Evolutionary conservation across 2,113 vertebrate species (phyloP).

Genomic region (Fregetta grallaria): DNA sequence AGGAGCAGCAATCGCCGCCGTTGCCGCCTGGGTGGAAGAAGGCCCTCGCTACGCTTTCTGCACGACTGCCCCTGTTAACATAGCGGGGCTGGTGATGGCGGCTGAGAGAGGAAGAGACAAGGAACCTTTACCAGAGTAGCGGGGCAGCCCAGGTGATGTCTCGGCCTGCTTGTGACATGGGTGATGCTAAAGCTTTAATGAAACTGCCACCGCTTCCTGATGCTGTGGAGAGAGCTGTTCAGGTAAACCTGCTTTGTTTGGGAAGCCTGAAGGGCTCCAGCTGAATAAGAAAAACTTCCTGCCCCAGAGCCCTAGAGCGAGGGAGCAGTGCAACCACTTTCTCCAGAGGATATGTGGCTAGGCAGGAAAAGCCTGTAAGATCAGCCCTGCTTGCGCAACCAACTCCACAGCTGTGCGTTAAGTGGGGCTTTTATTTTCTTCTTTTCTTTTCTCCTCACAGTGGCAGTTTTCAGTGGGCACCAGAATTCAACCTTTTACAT

Average conservation of each 20-base stretch:
- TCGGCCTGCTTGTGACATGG: neutral
- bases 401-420: neutral
- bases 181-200: neutral
- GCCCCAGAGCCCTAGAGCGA: neutral
- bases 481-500: conserved; percentile 95
- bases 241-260: neutral
- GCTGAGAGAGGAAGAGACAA: neutral
- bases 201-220: neutral
- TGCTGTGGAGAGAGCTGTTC: neutral
- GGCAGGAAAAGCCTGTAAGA: conserved; percentile 49
- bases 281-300: neutral
- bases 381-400: neutral
- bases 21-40: neutral
- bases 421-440: neutral
- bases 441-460: conserved; percentile 67
- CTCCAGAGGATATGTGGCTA: neutral
- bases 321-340: conserved; percentile 23
- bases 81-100: accelerated
- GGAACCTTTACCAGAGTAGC: neutral
- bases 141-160: neutral
- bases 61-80: accelerated
- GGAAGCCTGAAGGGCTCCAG: neutral
- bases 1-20: neutral
- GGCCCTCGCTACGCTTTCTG: neutral
- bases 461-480: conserved; percentile 87